Conservation (phyloP, 2,797 vertebrate genomes). For the Taeniopygia guttata region DNA sequence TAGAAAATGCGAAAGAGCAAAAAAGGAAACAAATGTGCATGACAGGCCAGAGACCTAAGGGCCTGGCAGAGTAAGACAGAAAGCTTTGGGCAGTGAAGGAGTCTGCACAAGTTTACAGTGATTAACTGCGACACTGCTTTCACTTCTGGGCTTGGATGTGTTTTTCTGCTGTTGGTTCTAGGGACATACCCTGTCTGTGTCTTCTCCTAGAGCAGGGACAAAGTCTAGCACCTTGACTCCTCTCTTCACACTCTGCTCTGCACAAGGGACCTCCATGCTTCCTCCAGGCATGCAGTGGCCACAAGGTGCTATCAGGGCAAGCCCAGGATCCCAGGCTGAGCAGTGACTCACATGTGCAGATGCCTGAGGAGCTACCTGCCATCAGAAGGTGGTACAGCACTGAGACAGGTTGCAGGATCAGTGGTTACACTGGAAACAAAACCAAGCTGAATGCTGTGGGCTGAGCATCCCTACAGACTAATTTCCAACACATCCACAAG, state of each 20-base stretch:
- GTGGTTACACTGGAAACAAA: background rate
- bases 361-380: background rate
- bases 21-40: background rate
- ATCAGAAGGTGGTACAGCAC: background rate
- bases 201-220: background rate
- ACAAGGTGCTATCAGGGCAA: rapidly evolving
- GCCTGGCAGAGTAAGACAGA: background rate
- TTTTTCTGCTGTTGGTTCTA: background rate
- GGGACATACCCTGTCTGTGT: rapidly evolving
- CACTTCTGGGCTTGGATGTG: background rate
- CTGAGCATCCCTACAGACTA: background rate
- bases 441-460: background rate
- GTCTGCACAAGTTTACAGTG: background rate
- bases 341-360: background rate
- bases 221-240: background rate
- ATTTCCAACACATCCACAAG: background rate
- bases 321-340: background rate
- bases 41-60: background rate
- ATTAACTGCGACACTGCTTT: background rate
- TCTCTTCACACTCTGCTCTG: background rate
- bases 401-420: background rate
- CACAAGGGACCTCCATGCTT: background rate
- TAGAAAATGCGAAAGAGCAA: background rate
- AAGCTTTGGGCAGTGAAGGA: background rate
- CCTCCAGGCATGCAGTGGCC: background rate